Base-by-base conservation (phyloP, 2,797 vertebrate genomes). In the Xyrichtys novacula region DNA sequence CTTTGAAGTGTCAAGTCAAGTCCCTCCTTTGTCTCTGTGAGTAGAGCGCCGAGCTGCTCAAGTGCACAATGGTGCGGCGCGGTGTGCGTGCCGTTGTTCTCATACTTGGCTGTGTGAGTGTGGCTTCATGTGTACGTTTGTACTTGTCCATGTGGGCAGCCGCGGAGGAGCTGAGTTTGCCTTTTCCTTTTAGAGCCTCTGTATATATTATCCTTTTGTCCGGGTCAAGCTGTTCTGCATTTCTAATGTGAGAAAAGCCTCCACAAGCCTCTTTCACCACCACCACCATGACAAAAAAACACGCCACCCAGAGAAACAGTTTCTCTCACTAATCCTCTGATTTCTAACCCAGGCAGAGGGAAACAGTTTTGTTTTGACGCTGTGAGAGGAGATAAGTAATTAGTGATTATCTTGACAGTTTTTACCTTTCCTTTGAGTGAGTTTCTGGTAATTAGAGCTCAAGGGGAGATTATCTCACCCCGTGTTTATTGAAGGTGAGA, bases 1-100 rank as follows among this genome's bases (percentile, higher is more conserved):
- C 95, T 96, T 95, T 97, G 94, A 96, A 97, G 95, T 95, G 95
- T 94, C 93, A 87, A 96, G 95, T 95, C 94, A 93, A 91, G 96
- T 95, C 91, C 94, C 86, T 93, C 94, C 91, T 95, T 97, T 97
- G 95, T 96, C 90, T 93, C 89, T 91, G 86, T 90, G 93, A 95
- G 95, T 83, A 90, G 93, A 95, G 90, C 93, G 67, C 92, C 86
- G 85, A 88, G 88, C 89, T 85, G 66, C 79, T 91, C 80, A 81
- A 91, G 86, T 84, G 88, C 86, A 85, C 84, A 85, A 83, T 85
- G 56, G 75, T 62, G 74, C 83, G 12, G 47, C 14, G 76, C 65
- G 80, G 75, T 80, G 67, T 78, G 82, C 3, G 47, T 19, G 62
- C 8, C n/a, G 48, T 67, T 40, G 68, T 62, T 60, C 75, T 42